Evolutionary conservation across 2,797 vertebrate genomes (phyloP).

Genomic region (Dendrocincla tyrannina): DNA sequence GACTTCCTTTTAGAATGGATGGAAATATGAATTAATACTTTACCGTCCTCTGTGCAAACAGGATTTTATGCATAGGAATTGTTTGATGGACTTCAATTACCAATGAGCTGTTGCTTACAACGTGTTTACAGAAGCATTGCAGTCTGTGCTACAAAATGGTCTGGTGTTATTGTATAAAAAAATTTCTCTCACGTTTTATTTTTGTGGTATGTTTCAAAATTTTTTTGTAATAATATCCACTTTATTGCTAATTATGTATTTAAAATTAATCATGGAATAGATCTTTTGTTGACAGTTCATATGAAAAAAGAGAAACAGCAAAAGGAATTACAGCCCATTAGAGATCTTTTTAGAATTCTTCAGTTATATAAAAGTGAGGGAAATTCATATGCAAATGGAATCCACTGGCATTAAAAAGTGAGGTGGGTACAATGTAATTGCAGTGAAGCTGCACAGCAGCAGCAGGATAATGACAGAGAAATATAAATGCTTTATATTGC

Average conservation of each 20-base stretch:
- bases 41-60: not conserved
- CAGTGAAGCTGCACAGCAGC: not conserved
- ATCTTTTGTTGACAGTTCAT: not conserved
- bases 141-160: not conserved
- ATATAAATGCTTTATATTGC: not conserved
- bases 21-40: not conserved
- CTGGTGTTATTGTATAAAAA: not conserved
- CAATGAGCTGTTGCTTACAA: not conserved
- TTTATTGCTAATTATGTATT: not conserved
- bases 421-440: not conserved
- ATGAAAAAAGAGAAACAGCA: not conserved
- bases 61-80: not conserved
- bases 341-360: not conserved
- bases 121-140: not conserved
- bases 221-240: not conserved
- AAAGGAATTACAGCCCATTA: not conserved
- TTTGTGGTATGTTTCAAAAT: not conserved
- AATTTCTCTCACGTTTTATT: not conserved
- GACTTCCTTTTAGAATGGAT: not conserved
- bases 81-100: not conserved
- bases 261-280: not conserved
- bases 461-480: not conserved
- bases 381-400: constrained; percentile 24
- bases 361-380: not conserved
- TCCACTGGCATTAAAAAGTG: not conserved